Conservation (phyloP, 1,140 invertebrate genomes). For the Periplaneta americana region DNA sequence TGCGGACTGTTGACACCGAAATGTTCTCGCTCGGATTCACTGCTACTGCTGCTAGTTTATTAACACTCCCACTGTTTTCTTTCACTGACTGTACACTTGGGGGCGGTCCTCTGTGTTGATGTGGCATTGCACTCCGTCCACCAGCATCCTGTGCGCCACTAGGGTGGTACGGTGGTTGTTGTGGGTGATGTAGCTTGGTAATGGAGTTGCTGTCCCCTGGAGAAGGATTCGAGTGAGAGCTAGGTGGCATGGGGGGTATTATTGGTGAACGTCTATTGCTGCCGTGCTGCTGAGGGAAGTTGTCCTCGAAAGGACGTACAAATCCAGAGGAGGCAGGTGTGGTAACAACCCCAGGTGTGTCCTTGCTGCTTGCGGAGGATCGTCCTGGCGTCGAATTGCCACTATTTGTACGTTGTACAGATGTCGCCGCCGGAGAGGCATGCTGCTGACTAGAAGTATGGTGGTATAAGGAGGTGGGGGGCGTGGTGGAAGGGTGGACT, state of each 20-base stretch:
- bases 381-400: not conserved
- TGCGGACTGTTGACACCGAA: not conserved
- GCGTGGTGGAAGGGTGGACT: not conserved
- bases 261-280: slow-evolving; percentile 28
- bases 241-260: not conserved
- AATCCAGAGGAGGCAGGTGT: slow-evolving; percentile 26
- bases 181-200: not conserved
- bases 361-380: not conserved
- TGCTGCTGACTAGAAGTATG: slow-evolving; percentile 10
- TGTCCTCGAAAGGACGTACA: slow-evolving; percentile 44
- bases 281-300: slow-evolving; percentile 31
- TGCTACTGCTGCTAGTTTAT: not conserved
- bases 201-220: not conserved
- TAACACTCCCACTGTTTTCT: not conserved
- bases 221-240: not conserved
- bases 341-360: not conserved
- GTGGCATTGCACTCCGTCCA: not conserved
- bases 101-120: not conserved
- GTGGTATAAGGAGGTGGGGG: not conserved
- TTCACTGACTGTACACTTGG: not conserved
- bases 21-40: not conserved
- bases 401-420: slow-evolving; percentile 9
- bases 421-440: not conserved
- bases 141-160: not conserved
- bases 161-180: not conserved